Evolutionary conservation across 2,113 vertebrate genomes (phyloP).

Genomic region (Aspidoscelis tigris): DNA sequence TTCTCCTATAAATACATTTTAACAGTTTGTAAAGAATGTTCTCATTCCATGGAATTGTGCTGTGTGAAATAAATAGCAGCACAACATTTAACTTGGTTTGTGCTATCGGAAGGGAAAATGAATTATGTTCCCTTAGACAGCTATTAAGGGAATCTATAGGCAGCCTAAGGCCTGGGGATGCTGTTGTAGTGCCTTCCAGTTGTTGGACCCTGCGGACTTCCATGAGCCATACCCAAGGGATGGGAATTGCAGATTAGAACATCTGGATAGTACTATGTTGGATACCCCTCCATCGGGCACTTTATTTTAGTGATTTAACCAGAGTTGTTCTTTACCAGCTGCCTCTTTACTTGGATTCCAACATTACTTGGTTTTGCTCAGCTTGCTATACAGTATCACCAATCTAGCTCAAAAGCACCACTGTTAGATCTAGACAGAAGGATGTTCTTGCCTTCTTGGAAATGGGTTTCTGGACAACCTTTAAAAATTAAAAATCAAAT

Average conservation of each 20-base stretch:
- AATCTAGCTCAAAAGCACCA: constrained; percentile 17
- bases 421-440: background rate
- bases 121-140: background rate
- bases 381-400: constrained; percentile 1
- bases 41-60: background rate
- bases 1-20: constrained; percentile 1
- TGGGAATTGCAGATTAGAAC: background rate
- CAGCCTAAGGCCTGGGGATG: background rate
- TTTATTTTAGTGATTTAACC: background rate
- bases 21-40: background rate
- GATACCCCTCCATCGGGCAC: background rate
- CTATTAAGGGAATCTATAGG: background rate
- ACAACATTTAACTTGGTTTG: background rate
- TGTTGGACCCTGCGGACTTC: background rate
- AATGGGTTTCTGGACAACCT: background rate
- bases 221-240: background rate
- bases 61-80: background rate
- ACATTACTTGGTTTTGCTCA: background rate
- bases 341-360: background rate
- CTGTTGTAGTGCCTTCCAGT: background rate
- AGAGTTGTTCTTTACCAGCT: background rate
- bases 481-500: background rate
- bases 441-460: background rate
- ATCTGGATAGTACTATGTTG: background rate
- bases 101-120: background rate